Percentiles rank a stretch among this genome's conserved stretches.
phyloP scores from a whole-genome alignment of 2,888 invertebrate species.

The Hypolimnas misippus region DNA sequence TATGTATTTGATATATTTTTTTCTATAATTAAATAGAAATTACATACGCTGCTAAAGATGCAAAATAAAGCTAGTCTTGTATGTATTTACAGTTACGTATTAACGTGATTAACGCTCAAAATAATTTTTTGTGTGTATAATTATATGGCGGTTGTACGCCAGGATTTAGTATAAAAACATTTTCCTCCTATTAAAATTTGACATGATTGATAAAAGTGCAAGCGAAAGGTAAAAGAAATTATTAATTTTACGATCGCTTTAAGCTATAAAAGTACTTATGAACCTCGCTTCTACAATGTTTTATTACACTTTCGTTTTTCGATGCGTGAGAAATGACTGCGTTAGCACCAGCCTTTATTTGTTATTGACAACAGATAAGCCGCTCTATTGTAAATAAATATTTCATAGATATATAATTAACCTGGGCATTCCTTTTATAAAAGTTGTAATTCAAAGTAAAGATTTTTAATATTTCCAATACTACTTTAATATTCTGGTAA shows the following conservation, averaged over 20 bases:
- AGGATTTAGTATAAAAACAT: neutral
- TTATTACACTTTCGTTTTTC: slow-evolving; percentile 38
- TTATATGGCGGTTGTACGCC: neutral
- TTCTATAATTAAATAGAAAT: slow-evolving; percentile 1
- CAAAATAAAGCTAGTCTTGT: neutral
- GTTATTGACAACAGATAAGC: neutral
- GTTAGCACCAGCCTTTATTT: slow-evolving; percentile 22
- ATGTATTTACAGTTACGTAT: neutral
- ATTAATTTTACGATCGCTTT: slow-evolving; percentile 27
- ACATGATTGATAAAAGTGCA: neutral
- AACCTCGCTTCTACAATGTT: slow-evolving; percentile 36
- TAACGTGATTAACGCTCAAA: neutral
- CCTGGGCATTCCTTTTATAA: neutral
- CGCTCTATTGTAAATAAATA: neutral
- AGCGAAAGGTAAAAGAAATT: slow-evolving; percentile 27
- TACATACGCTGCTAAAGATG: neutral
- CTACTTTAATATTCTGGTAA: no score
- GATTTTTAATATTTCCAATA: no score
- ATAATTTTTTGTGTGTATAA: neutral
- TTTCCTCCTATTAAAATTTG: neutral
- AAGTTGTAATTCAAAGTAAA: no score
- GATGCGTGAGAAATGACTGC: slow-evolving; percentile 31
- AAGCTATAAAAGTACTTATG: slow-evolving; percentile 28
- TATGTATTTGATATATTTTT: neutral
- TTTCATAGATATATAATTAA: neutral